Conservation (phyloP, 2,113 vertebrate species). For the Pristiophorus japonicus region DNA sequence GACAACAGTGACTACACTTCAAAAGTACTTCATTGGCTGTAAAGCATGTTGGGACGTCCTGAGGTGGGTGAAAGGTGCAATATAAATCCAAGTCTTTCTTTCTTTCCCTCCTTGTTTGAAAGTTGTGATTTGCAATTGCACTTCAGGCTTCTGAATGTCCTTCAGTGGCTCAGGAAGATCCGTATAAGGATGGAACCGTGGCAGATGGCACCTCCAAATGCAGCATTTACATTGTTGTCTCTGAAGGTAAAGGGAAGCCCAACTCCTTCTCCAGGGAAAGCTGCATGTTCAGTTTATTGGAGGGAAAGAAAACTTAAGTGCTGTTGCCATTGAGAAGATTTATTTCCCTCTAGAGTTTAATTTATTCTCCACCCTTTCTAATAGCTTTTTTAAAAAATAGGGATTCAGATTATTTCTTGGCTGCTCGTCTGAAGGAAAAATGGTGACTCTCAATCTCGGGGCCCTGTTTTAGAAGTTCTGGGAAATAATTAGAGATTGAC, state of each 20-base stretch:
- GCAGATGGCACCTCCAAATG: neutral
- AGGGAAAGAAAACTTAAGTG: too few relatives aligned
- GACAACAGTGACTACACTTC: too few relatives aligned
- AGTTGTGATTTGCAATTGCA: neutral
- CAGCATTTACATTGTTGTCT: neutral
- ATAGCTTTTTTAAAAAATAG: neutral
- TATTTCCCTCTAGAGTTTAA: neutral
- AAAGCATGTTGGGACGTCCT: too few relatives aligned
- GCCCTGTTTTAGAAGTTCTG: constrained; percentile 7
- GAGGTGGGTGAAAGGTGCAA: too few relatives aligned
- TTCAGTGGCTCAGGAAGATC: neutral
- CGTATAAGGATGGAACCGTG: neutral
- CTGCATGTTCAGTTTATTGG: too few relatives aligned
- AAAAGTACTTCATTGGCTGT: too few relatives aligned
- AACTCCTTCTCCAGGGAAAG: neutral
- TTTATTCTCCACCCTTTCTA: neutral
- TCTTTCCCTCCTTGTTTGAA: neutral
- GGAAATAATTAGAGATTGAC: constrained; percentile 28
- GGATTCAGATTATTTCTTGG: constrained; percentile 11
- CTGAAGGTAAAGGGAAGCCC: constrained; percentile 7
- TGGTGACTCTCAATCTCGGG: neutral
- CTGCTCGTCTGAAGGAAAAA: neutral
- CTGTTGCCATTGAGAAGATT: neutral
- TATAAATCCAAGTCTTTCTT: too few relatives aligned
- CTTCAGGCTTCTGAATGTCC: neutral